These are phyloP conservation scores for Phrynocephalus guinanensis DNA, from an alignment of 2,797 vertebrate species.

Conservation along the genomic window DNA sequence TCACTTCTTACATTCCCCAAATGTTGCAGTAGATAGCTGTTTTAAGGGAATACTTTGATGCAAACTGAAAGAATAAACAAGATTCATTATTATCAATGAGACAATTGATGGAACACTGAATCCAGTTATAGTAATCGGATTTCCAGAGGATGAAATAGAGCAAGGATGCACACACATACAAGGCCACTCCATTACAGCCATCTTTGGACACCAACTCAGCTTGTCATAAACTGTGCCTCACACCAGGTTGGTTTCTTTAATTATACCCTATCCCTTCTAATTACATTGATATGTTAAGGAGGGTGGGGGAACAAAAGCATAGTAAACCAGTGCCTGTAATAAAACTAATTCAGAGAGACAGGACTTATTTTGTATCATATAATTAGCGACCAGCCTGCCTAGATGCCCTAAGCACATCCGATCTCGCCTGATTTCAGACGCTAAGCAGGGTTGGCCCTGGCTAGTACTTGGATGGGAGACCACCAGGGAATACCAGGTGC, in stretches of 20 bases:
- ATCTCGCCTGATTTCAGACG: no score
- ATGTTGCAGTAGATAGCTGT: not conserved
- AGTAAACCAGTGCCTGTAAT: not conserved
- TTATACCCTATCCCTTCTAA: not conserved
- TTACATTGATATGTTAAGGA: not conserved
- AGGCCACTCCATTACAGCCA: not conserved
- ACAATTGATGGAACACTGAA: not conserved
- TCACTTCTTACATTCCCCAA: not conserved
- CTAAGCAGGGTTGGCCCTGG: no score
- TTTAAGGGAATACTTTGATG: not conserved
- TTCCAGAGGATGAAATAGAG: not conserved
- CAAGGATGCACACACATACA: not conserved
- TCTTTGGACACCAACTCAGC: not conserved
- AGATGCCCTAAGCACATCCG: no score
- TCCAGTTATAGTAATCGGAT: not conserved
- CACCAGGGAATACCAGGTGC: no score
- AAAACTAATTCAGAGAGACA: not conserved
- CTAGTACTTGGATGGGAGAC: no score
- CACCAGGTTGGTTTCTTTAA: not conserved
- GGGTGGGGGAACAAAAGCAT: not conserved
- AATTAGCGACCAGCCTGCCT: no score
- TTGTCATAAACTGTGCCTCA: slow-evolving; percentile 4
- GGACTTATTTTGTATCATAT: not conserved
- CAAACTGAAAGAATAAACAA: not conserved
- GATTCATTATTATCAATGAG: not conserved